Percentiles rank a stretch among this genome's conserved stretches.
phyloP scores from a whole-genome alignment of 2,888 invertebrate species.

The Diadromus collaris region DNA sequence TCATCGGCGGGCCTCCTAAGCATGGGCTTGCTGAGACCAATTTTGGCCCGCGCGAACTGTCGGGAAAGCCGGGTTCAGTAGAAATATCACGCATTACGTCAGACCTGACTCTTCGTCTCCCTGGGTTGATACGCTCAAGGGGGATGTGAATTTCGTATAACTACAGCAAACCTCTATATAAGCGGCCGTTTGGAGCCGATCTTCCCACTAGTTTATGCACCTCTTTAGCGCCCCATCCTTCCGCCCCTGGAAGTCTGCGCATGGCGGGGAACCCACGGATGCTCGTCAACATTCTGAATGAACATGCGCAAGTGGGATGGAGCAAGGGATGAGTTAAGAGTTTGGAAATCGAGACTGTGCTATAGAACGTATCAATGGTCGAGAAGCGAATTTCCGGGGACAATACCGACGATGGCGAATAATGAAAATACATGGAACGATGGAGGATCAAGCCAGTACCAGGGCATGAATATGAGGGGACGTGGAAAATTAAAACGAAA shows the following conservation, averaged over 20 bases:
- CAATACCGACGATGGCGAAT: neutral
- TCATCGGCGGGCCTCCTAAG: too few relatives aligned
- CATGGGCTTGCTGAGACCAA: too few relatives aligned
- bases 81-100: slow-evolving; percentile 55
- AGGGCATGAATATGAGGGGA: neutral
- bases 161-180: neutral
- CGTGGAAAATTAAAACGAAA: neutral
- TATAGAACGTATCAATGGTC: neutral
- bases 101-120: slow-evolving; percentile 26
- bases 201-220: neutral
- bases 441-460: neutral
- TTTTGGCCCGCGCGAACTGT: slow-evolving; percentile 15
- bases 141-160: neutral
- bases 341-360: slow-evolving; percentile 34
- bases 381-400: neutral
- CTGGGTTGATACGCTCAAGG: slow-evolving; percentile 1
- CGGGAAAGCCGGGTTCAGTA: slow-evolving; percentile 38
- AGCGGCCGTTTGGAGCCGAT: neutral
- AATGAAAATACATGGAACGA: neutral
- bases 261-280: neutral
- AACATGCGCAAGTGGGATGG: too few relatives aligned
- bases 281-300: too few relatives aligned
- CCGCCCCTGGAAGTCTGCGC: neutral
- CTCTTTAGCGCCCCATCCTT: neutral
- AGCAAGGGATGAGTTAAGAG: slow-evolving; percentile 36